phyloP scores from a whole-genome alignment of 2,888 invertebrate species.

The Tipula lateralis region DNA sequence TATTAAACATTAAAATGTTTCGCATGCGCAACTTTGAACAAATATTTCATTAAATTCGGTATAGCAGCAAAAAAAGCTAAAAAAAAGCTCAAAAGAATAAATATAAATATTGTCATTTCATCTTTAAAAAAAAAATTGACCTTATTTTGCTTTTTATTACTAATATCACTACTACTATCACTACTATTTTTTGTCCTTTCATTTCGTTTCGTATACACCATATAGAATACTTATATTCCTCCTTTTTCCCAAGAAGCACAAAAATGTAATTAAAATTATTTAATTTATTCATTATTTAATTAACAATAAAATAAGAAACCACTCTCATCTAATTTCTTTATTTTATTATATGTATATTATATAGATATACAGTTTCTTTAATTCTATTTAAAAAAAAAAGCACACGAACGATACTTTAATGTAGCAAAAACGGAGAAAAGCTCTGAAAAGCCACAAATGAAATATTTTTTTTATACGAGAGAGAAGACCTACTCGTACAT shows the following conservation, averaged over 20 bases:
- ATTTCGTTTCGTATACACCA: not conserved
- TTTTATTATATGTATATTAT: not conserved
- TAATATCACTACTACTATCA: not conserved
- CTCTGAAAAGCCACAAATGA: not conserved
- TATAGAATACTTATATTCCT: not conserved
- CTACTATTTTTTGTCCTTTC: not conserved
- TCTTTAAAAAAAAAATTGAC: constrained; percentile 19
- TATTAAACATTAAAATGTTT: constrained; percentile 11
- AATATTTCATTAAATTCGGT: constrained; percentile 6
- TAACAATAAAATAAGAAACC: constrained; percentile 15
- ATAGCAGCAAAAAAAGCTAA: not conserved
- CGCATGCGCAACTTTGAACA: constrained; percentile 1
- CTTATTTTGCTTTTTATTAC: not conserved
- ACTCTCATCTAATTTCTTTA: constrained; percentile 24
- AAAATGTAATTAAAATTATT: constrained; percentile 24
- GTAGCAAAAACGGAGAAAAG: not conserved
- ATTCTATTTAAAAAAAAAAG: not conserved
- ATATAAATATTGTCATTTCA: constrained; percentile 19
- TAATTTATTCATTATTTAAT: constrained; percentile 24
- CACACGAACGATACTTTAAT: not conserved
- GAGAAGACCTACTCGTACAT: not conserved
- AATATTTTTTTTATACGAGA: not conserved
- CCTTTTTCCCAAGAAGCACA: not conserved
- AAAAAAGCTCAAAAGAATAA: constrained; percentile 24
- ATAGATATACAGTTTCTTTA: not conserved